Base-by-base conservation (phyloP, 1,140 invertebrate genomes). In the Drosophila repleta region DNA sequence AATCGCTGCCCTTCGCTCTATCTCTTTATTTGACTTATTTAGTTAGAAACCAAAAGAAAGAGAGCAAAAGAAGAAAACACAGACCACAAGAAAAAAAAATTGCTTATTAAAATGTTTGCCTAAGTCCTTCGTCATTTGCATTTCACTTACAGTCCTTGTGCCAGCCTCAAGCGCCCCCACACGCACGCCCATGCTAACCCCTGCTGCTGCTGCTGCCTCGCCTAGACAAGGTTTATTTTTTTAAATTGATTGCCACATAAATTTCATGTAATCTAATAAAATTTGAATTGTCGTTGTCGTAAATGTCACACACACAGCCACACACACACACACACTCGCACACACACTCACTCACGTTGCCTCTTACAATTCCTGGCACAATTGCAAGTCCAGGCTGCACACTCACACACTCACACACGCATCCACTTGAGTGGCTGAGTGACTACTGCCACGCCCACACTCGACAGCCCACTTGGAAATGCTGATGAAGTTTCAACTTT, bases 211-310 rank as follows among this genome's bases (percentile, higher is more conserved):
- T 29, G 32, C 5, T 17, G 45, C 17, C 24, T 13, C 55, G 46
- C 15, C 15, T 43, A 52, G 21, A n/a, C 46, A 48, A 32, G 29
- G 72, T 64, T 71, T 57, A 53, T 58, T 66, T 63, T 64, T 41
- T 61, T 66, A 76, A 83, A 74, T 88, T 88, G 84, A 88, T 88
- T 88, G 79, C 76, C 84, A 84, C 76, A 88, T 88, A 88, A 88
- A 89, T 89, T 88, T 83, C 79, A 74, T 79, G 83, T 83, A 89
- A 88, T 88, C 84, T 79, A 83, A 88, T 88, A 84, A 89, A 89
- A 83, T 88, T 88, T 89, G 84, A 88, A 88, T 83, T 83, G 84
- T 89, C 71, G 75, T 88, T 77, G 67, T 76, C 55, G 63, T 55
- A 58, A 71, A 65, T 66, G 52, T 48, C 41, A 21, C 24, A 52